phyloP scores from a whole-genome alignment of 2,888 invertebrate species.

The Drosophila rubida region DNA sequence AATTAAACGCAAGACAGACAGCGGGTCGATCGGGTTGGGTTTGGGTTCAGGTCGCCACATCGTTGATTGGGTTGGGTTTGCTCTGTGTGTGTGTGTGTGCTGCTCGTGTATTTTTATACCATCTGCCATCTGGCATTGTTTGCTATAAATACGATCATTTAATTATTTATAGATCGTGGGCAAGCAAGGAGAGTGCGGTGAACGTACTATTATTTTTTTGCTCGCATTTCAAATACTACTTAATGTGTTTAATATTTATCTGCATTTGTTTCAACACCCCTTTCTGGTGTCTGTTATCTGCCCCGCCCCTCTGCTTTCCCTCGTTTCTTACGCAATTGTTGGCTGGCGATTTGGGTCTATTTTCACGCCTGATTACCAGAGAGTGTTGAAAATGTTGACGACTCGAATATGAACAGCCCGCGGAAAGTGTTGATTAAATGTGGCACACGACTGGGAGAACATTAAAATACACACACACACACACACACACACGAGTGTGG shows the following conservation, averaged over 20 bases:
- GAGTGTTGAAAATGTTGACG: conserved; percentile 70
- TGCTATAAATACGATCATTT: conserved; percentile 46
- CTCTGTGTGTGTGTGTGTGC: background rate
- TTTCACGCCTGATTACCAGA: conserved; percentile 70
- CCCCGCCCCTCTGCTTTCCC: background rate
- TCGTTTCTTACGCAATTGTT: conserved; percentile 51
- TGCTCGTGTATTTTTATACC: conserved; percentile 32
- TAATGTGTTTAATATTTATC: conserved; percentile 39
- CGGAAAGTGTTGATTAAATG: conserved; percentile 66
- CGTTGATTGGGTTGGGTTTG: conserved; percentile 1
- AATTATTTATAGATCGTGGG: conserved; percentile 38
- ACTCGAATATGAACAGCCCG: conserved; percentile 30
- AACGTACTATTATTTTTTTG: conserved; percentile 2
- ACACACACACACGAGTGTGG: background rate
- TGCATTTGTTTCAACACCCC: conserved; percentile 58
- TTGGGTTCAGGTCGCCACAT: background rate
- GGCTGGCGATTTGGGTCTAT: conserved; percentile 42
- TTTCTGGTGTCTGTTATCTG: background rate
- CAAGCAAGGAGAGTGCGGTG: background rate
- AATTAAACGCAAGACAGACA: background rate
- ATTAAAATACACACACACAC: conserved; percentile 4
- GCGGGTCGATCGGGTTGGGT: background rate
- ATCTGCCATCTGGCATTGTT: conserved; percentile 27
- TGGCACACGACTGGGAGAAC: conserved; percentile 52
- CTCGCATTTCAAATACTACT: conserved; percentile 13